These are phyloP conservation scores for Anoplolepis gracilipes DNA, from an alignment of 1,140 invertebrate genomes.

Conservation along the genomic window DNA sequence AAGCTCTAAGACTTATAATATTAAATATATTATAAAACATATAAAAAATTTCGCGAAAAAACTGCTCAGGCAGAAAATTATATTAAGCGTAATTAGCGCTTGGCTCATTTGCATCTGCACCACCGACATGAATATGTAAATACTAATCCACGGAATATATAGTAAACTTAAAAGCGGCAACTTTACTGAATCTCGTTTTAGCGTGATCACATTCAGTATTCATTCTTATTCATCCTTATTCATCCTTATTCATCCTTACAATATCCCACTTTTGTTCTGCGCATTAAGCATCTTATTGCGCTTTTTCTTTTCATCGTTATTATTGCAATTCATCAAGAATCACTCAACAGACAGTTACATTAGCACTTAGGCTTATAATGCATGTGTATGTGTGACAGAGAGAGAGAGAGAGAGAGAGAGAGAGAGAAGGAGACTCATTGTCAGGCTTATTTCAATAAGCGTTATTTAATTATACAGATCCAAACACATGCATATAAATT, in stretches of 20 bases:
- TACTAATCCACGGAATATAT: neutral
- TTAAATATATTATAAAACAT: neutral
- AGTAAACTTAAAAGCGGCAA: neutral
- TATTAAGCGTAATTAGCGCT: neutral
- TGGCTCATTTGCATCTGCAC: neutral
- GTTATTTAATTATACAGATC: slow-evolving; percentile 36
- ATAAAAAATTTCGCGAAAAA: neutral
- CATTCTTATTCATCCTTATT: neutral
- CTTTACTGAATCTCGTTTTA: neutral
- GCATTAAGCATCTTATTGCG: neutral
- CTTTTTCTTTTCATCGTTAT: neutral
- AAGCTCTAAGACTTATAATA: neutral
- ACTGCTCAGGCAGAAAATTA: neutral
- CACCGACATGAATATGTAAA: neutral
- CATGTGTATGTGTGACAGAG: neutral
- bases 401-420: neutral
- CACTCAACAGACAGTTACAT: neutral
- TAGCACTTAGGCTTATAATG: neutral
- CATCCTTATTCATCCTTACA: neutral
- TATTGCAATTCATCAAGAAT: slow-evolving; percentile 23
- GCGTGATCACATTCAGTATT: neutral
- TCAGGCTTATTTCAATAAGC: slow-evolving; percentile 44
- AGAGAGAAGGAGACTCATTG: neutral
- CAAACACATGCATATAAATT: slow-evolving; percentile 30
- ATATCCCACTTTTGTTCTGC: neutral